These are phyloP conservation scores for Tauraco hartlaubi DNA, from an alignment of 2,797 vertebrate species.

Conservation along the genomic window DNA sequence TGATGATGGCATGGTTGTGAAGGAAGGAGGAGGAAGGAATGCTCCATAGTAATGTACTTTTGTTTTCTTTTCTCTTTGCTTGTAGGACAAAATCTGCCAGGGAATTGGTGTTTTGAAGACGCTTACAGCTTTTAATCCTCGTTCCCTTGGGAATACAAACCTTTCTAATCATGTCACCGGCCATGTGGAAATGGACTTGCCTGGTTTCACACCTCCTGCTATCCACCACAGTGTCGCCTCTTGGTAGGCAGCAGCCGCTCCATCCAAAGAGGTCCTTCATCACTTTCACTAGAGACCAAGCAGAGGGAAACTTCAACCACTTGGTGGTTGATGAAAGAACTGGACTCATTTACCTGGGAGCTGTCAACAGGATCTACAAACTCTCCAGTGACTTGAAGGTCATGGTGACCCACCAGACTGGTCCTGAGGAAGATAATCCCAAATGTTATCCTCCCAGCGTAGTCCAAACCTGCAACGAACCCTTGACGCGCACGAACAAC, in stretches of 20 bases:
- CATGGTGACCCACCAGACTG: conserved; percentile 93
- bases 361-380: conserved; percentile 98
- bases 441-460: conserved; percentile 98
- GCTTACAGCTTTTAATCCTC: conserved; percentile 65
- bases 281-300: conserved; percentile 88
- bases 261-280: conserved; percentile 85
- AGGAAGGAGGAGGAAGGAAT: conserved; percentile 53
- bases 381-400: conserved; percentile 91
- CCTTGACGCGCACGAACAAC: conserved; percentile 92
- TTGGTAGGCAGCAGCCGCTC: conserved; percentile 72
- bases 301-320: conserved; percentile 94
- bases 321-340: conserved; percentile 94
- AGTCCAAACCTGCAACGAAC: conserved; percentile 96
- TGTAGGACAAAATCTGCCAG: conserved; percentile 82
- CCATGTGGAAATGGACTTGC: conserved; percentile 89
- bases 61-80: conserved; percentile 55
- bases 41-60: conserved; percentile 52
- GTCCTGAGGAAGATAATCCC: conserved; percentile 96
- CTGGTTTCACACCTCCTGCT: conserved; percentile 87
- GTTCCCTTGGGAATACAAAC: conserved; percentile 65
- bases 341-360: conserved; percentile 95
- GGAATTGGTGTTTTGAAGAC: conserved; percentile 79
- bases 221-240: conserved; percentile 80
- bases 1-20: conserved; percentile 59
- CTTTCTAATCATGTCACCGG: conserved; percentile 66